phyloP scores from a whole-genome alignment of 2,888 invertebrate species.

The Chesias legatella region DNA sequence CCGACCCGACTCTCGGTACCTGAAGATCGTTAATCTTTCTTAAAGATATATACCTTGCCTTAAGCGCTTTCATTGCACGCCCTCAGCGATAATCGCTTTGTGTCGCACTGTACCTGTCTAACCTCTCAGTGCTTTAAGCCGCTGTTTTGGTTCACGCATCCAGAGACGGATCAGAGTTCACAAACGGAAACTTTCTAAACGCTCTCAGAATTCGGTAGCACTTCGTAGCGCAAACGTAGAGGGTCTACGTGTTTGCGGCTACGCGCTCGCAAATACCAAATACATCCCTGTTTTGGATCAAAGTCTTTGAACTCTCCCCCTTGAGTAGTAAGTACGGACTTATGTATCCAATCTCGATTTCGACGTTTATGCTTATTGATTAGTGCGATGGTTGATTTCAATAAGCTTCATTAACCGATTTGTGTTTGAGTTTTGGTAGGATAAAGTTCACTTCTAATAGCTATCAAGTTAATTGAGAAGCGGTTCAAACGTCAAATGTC shows the following conservation, averaged over 20 bases:
- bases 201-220: slow-evolving; percentile 1
- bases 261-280: slow-evolving; percentile 30
- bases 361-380: slow-evolving; percentile 76
- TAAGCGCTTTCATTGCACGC: slow-evolving; percentile 53
- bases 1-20: slow-evolving; percentile 70
- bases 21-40: slow-evolving; percentile 80
- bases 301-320: slow-evolving; percentile 71
- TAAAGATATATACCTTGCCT: slow-evolving; percentile 74
- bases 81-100: slow-evolving; percentile 67
- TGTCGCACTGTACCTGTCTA: slow-evolving; percentile 47
- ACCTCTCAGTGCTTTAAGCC: slow-evolving; percentile 42
- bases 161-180: slow-evolving; percentile 33
- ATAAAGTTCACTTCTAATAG: slow-evolving; percentile 55
- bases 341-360: slow-evolving; percentile 59
- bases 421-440: slow-evolving; percentile 56
- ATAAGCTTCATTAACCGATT: slow-evolving; percentile 76
- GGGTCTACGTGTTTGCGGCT: slow-evolving; percentile 21
- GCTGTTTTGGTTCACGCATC: slow-evolving; percentile 33
- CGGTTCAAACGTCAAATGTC: slow-evolving; percentile 39
- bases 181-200: slow-evolving; percentile 1
- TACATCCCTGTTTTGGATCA: slow-evolving; percentile 46
- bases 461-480: slow-evolving; percentile 55
- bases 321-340: slow-evolving; percentile 49
- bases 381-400: slow-evolving; percentile 64
- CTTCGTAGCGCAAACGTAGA: slow-evolving; percentile 9